Percentiles rank a stretch among this genome's conserved stretches.
Evolutionary conservation across 2,113 vertebrate genomes (phyloP).

Genomic region (Centropus bengalensis): DNA sequence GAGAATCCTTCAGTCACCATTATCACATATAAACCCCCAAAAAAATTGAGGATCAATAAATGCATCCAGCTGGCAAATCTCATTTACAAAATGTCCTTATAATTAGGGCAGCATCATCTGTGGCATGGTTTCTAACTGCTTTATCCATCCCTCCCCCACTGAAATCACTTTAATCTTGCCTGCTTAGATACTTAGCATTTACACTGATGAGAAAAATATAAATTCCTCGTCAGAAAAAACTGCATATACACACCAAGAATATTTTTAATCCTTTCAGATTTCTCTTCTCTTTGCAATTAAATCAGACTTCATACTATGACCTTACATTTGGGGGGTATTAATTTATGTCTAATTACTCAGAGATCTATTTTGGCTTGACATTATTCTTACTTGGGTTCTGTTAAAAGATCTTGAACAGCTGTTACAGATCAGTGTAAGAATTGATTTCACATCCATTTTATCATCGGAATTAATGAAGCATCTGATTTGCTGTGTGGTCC

Average conservation of each 20-base stretch:
- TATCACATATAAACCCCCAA: neutral
- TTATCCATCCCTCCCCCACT: neutral
- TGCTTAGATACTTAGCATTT: neutral
- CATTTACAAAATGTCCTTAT: neutral
- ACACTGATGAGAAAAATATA: neutral
- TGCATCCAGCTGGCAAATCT: neutral
- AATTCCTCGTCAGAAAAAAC: neutral
- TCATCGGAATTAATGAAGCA: slow-evolving; percentile 1
- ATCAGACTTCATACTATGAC: neutral
- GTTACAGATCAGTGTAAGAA: slow-evolving; percentile 18
- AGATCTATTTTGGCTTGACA: neutral
- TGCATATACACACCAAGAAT: neutral
- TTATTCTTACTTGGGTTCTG: neutral
- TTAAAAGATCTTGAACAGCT: neutral
- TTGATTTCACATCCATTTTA: slow-evolving; percentile 33
- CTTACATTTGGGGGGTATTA: neutral
- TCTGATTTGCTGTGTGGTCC: neutral
- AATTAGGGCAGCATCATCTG: neutral
- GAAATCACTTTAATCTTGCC: neutral
- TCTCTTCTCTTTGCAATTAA: neutral
- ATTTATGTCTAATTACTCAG: slow-evolving; percentile 1
- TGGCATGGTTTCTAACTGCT: neutral
- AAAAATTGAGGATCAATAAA: neutral
- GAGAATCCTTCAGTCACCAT: neutral
- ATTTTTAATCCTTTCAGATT: neutral